These are phyloP conservation scores for Lepus americanus DNA, from an alignment of 2,113 vertebrate species.

Conservation along the genomic window DNA sequence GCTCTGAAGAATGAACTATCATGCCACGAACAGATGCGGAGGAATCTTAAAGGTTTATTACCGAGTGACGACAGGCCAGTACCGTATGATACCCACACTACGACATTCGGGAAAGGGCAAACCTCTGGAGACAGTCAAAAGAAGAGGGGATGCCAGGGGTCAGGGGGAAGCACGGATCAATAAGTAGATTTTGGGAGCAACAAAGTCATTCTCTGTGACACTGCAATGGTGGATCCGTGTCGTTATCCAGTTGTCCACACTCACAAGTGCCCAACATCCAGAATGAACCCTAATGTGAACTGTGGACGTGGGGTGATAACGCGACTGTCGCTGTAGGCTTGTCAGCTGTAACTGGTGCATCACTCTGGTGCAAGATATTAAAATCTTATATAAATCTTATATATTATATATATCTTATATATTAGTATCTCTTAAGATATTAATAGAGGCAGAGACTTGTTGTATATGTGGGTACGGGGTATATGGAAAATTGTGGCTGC, in stretches of 20 bases:
- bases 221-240: background rate
- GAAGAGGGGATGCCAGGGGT: background rate
- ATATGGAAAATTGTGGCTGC: background rate
- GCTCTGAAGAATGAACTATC: background rate
- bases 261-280: background rate
- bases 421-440: too few species aligned
- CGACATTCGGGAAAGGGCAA: background rate
- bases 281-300: background rate
- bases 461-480: too few species aligned
- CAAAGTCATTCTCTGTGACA: background rate
- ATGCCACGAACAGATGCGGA: background rate
- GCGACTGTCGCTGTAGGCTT: background rate
- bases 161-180: too few species aligned
- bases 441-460: background rate
- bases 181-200: background rate
- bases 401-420: too few species aligned
- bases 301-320: background rate
- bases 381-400: background rate
- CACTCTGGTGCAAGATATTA: background rate
- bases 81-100: background rate
- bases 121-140: background rate
- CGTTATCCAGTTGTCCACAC: background rate
- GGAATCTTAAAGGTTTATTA: background rate
- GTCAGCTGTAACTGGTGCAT: background rate
- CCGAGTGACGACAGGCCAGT: background rate